Base-by-base conservation (phyloP, 2,113 vertebrate species). In the Fulica atra region DNA sequence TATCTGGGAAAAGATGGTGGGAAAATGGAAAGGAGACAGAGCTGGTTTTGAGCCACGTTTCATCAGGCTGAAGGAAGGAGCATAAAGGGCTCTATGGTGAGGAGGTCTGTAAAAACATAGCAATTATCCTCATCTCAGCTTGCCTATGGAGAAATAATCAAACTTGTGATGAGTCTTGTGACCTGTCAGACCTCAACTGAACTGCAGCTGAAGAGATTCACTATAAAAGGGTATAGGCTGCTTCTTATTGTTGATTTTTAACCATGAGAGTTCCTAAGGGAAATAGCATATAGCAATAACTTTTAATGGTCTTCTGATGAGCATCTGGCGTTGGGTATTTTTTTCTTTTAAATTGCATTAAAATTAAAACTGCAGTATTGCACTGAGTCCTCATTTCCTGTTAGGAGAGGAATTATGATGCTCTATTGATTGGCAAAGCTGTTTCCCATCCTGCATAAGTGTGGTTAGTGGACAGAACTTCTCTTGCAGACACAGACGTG, bases 361-460 rank as follows among this genome's bases (percentile, higher is more conserved):
- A 91, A 95, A 96, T 92, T 92, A 94, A 96, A 94, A 94, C 83
- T 91, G 63, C 89, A 93, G 50, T 89, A 93, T 84, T 94, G 86
- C 66, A 94, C 17, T 20, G 81, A 94, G 81, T 89, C 81, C 78
- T 96, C 93, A 93, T 95, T 96, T 97, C 96, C 96, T 97, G 92
- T 92, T 93, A 85, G 16, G n/a, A 91, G 92, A 93, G 65, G 7
- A 95, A 81, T 92, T 94, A 96, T 87, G 91, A 80, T 91, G 66
- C 81, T 89, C 14, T 95, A 95, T 97, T 94, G 96, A 97, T 93
- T 92, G 88, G 79, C 86, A 96, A 87, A 95, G 77, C 91, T 93
- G 73, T 94, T 96, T 96, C 84, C 86, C 63, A 92, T 93, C 88
- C 86, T 91, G 50, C 59, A 3, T 84, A 66, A 95, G 61, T 66